Evolutionary conservation across 2,888 invertebrate species (phyloP), one percentile per base, ranked within the genome.

Genomic region (Flexamia atlantica): DNA sequence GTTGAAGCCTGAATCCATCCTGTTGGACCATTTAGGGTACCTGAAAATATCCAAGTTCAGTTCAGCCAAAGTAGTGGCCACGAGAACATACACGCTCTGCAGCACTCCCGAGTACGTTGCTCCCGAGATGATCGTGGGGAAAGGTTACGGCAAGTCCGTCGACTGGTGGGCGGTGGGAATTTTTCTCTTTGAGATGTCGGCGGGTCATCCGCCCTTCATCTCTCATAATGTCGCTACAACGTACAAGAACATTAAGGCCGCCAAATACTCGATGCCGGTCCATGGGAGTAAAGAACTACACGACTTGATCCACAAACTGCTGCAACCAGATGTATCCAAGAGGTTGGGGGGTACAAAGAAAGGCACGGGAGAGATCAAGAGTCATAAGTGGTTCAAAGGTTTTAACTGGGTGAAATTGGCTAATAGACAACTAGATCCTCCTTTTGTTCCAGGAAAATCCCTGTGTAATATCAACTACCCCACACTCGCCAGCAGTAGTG

Each of bases 141-240:
- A 96, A 90, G 98, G 98, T 0, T 98, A 99, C 90, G 97, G 97
- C 76, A 95, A 94, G 88, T 96, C 97, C 0, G 98, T 98, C 0
- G 99, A 99, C 89, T 99, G 98, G 97, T 99, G 99, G 99, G 95
- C 98, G 0, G 94, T 97, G 86, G 99, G 97, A 0, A 94, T 98
- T 0, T 91, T 98, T 5, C 91, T 98, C 57, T 98, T 93, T 90
- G 98, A 98, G 92, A 97, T 98, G 95, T 94, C 95, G 70, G 95
- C 97, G 23, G 99, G 99, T 0, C 96, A 95, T 90, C 97, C 98
- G 10, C 99, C 99, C 0, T 99, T 99, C 90, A 96, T 95, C 88
- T 95, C 97, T 17, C 95, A 95, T 86, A 97, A 98, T 86, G 97
- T 97, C 0, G 97, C 99, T 93, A 95, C 95, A 90, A 96, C 98